Percentiles rank a stretch among this genome's conserved stretches.
Evolutionary conservation across 1,140 invertebrate genomes (phyloP).

Genomic region (Mycetomoellerius zeteki): DNA sequence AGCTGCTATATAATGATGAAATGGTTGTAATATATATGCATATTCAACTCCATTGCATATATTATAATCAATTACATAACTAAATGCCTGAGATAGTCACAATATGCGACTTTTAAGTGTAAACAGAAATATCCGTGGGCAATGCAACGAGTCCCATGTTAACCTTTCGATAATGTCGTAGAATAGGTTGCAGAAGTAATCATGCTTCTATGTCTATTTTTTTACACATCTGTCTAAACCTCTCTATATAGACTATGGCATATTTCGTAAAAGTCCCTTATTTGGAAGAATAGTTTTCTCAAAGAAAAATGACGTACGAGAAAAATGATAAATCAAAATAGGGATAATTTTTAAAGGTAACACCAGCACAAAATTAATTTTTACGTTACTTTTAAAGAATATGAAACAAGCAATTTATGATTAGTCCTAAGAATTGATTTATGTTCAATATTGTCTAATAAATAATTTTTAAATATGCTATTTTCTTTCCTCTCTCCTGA

Average conservation of each 20-base stretch:
- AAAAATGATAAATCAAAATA: too few species aligned
- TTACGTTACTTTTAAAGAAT: too few species aligned
- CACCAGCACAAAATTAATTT: too few species aligned
- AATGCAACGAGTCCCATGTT: constrained; percentile 35
- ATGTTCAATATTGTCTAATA: too few species aligned
- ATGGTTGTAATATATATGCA: neutral
- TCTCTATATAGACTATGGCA: neutral
- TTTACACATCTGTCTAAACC: neutral
- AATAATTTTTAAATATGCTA: too few species aligned
- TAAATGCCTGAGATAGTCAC: constrained; percentile 35
- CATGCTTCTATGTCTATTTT: constrained; percentile 12
- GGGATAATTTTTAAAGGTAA: too few species aligned
- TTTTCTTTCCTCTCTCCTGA: too few species aligned
- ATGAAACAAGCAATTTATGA: too few species aligned
- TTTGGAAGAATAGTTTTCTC: neutral
- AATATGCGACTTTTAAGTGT: constrained; percentile 64
- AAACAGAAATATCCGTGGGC: constrained; percentile 28
- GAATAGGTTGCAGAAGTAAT: constrained; percentile 52
- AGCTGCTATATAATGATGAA: constrained; percentile 5
- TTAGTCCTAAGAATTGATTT: too few species aligned
- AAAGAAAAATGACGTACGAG: too few species aligned
- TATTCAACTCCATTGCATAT: neutral
- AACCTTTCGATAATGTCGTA: constrained; percentile 77
- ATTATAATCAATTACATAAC: constrained; percentile 44
- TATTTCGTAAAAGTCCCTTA: neutral